Evolutionary conservation across 2,113 vertebrate genomes (phyloP).

Genomic region (Bubo scandiacus): DNA sequence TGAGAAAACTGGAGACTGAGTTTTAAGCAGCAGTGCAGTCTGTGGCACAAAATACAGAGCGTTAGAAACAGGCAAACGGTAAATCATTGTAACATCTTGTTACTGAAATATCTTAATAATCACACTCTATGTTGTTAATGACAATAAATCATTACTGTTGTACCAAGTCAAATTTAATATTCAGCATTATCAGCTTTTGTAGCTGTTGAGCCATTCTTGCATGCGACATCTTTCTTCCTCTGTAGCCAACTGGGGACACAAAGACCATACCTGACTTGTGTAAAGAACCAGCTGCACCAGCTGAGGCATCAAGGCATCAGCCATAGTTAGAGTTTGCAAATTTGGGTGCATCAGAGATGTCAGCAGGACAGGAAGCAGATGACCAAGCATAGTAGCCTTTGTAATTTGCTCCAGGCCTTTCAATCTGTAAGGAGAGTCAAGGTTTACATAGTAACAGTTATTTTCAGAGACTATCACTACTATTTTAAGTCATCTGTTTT

Average conservation of each 20-base stretch:
- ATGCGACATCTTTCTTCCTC: neutral
- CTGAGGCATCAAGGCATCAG: conserved; percentile 96
- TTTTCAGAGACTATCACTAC: neutral
- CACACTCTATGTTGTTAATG: neutral
- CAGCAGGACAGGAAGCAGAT: conserved; percentile 92
- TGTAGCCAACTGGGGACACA: neutral
- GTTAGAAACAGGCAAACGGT: neutral
- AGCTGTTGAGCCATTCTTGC: neutral
- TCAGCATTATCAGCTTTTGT: neutral
- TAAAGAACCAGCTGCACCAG: conserved; percentile 96
- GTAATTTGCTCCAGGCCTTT: conserved; percentile 97
- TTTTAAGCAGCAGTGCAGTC: conserved; percentile 96
- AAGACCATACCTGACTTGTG: conserved; percentile 88
- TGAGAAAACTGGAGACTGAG: conserved; percentile 88
- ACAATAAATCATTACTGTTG: neutral
- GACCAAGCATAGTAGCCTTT: conserved; percentile 97
- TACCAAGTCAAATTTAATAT: neutral
- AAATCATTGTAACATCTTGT: neutral
- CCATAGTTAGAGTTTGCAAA: conserved; percentile 91
- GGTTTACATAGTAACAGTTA: neutral
- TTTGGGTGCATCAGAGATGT: conserved; percentile 98
- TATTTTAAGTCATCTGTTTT: neutral
- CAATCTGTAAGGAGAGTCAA: conserved; percentile 76
- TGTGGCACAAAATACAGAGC: conserved; percentile 69
- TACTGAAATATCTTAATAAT: neutral